Evolutionary conservation across 2,888 invertebrate species (phyloP), one percentile per base, ranked within the genome.

Genomic region (Phalangium opilio): DNA sequence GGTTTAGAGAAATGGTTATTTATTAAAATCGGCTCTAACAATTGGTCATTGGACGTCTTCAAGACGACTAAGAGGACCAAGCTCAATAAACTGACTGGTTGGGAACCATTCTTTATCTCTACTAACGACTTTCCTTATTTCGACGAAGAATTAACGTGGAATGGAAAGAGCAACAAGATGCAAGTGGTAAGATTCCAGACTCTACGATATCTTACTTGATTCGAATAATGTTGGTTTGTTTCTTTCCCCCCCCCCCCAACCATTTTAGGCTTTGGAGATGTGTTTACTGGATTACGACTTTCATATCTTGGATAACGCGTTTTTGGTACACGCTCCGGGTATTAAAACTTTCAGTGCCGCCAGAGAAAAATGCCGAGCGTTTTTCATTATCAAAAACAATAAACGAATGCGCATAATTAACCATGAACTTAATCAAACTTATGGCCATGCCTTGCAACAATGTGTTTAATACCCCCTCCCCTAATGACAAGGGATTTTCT

Each of bases 191-290:
- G 38, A 8, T n/a, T n/a, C n/a, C n/a, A n/a, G n/a, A n/a, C n/a
- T n/a, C n/a, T n/a, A n/a, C 14, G 38, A 36, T 15, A 10, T 17
- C 8, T 15, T 36, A 10, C 7, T 36, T 36, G 5, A 27, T 8
- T 27, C n/a, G n/a, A n/a, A n/a, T n/a, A n/a, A n/a, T n/a, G n/a
- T n/a, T n/a, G n/a, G n/a, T n/a, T n/a, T n/a, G n/a, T n/a, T n/a
- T n/a, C n/a, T n/a, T n/a, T n/a, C n/a, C n/a, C 27, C 27, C 27
- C 8, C 27, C 8, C 27, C 27, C 27, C 8, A 7, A 15, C 21
- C 33, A 34, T 12, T n/a, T n/a, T 65, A 82, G 81, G 81, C 81
- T 79, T 67, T 79, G 60, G 80, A 81, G 65, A 75, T 82, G 71
- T 82, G 82, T 63, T 73, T 81, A 52, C 70, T 76, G 64, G 74